Conservation (phyloP, 2,797 vertebrate genomes). For the Coregonus sp. region DNA sequence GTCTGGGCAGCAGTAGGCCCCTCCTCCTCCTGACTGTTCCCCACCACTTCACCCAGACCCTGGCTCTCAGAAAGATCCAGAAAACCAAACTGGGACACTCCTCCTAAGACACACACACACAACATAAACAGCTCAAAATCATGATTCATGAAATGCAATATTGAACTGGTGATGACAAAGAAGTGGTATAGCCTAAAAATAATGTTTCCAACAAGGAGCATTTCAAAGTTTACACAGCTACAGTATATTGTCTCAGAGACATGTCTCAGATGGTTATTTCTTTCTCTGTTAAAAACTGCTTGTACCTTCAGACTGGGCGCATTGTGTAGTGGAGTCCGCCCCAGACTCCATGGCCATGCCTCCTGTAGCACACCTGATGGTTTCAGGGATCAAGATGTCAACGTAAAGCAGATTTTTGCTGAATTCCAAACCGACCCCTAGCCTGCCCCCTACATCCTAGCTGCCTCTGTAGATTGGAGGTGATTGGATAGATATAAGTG, state of each 20-base stretch:
- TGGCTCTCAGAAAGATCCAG: constrained; percentile 92
- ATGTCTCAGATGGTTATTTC: neutral
- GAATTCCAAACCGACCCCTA: neutral
- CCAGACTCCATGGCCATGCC: constrained; percentile 61
- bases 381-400: neutral
- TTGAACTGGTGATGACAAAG: neutral
- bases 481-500: neutral
- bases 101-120: constrained; percentile 49
- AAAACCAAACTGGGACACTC: constrained; percentile 84
- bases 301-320: constrained; percentile 76
- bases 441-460: neutral
- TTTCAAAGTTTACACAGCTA: neutral
- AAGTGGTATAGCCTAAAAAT: neutral
- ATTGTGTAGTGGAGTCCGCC: constrained; percentile 70
- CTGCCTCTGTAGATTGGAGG: neutral
- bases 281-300: neutral
- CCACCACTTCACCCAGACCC: constrained; percentile 68
- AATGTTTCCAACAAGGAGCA: neutral
- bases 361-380: constrained; percentile 55
- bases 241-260: neutral
- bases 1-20: constrained; percentile 21
- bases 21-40: constrained; percentile 47
- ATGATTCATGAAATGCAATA: neutral
- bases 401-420: neutral
- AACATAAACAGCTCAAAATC: neutral